These are phyloP conservation scores for Poeciliopsis gracilis DNA, from an alignment of 2,797 vertebrate species.

Conservation along the genomic window DNA sequence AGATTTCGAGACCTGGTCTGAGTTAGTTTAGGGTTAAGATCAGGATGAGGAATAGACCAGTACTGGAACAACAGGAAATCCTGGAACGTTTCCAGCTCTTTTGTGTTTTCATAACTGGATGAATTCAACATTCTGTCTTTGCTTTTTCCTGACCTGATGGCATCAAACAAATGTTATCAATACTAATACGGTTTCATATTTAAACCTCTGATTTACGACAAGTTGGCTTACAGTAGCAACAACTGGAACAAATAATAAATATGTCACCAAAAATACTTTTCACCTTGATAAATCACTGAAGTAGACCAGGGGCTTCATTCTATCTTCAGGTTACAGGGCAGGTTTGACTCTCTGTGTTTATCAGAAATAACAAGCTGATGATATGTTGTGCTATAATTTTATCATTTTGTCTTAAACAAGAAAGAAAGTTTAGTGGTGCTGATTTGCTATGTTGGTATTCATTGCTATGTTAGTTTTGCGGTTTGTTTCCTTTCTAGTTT, in stretches of 20 bases:
- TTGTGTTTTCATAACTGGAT: too few relatives aligned
- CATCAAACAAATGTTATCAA: neutral
- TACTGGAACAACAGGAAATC: too few relatives aligned
- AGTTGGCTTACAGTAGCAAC: neutral
- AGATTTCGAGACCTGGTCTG: too few relatives aligned
- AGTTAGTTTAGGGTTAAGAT: too few relatives aligned
- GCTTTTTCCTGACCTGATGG: neutral
- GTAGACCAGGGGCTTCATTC: neutral
- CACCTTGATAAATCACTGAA: neutral
- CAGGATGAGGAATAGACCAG: too few relatives aligned
- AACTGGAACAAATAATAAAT: neutral
- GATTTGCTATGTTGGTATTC: neutral
- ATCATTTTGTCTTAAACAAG: neutral
- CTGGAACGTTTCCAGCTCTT: too few relatives aligned
- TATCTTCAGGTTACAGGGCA: neutral
- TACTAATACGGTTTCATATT: neutral
- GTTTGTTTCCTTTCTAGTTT: neutral
- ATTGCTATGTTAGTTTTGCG: neutral
- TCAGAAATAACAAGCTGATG: neutral
- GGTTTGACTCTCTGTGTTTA: neutral
- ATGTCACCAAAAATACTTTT: too few relatives aligned
- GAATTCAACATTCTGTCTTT: too few relatives aligned
- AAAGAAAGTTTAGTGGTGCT: neutral
- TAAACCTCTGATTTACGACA: neutral
- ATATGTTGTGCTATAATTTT: neutral